Base-by-base conservation (phyloP, 2,797 vertebrate species). In the Semaprochilodus insignis region DNA sequence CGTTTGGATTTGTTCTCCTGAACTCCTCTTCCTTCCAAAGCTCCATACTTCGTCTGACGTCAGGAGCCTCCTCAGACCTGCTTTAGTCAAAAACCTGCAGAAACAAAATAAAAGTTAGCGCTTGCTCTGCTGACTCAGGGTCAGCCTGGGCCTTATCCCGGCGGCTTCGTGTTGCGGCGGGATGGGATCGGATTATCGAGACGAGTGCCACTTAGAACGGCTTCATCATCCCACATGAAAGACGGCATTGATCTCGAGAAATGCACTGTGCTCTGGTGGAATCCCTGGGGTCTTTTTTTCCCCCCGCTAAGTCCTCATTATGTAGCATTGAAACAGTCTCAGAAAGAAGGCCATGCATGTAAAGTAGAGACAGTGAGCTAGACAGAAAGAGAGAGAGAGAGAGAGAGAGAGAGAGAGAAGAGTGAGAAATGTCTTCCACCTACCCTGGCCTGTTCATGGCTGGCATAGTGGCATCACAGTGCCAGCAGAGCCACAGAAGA, bases 401-500 rank as follows among this genome's bases (percentile, higher is more conserved):
- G 72, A 76, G 63, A 34, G 63, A 66, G 62, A 65, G 27, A 65
- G 62, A 31, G 25, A 34, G 25, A 62, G n/a, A 48, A 65, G 73
- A 83, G 59, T 70, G 57, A 73, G 27, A 63, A 79, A 85, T 74
- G 75, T 52, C 16, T 19, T 78, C 21, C 74, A 88, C 86, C 81
- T 87, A 88, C 86, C 87, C 86, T 67, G 86, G 80, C 80, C 88
- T 88, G 85, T 83, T 87, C 86, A 87, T 89, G 81, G 80, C 81
- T 86, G 86, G 81, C 86, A 89, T 85, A 78, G 59, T 87, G 82
- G 72, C 85, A 84, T 80, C 67, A 83, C 78, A 81, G 27, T 70
- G 73, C 72, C 66, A 69, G 54, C 71, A 54, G 66, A 44, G 76
- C 66, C 75, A 79, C 66, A 84, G 83, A 77, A 83, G 78, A 77